Base-by-base conservation (phyloP, 2,888 invertebrate species). In the Scrobipalpa atriplicella region DNA sequence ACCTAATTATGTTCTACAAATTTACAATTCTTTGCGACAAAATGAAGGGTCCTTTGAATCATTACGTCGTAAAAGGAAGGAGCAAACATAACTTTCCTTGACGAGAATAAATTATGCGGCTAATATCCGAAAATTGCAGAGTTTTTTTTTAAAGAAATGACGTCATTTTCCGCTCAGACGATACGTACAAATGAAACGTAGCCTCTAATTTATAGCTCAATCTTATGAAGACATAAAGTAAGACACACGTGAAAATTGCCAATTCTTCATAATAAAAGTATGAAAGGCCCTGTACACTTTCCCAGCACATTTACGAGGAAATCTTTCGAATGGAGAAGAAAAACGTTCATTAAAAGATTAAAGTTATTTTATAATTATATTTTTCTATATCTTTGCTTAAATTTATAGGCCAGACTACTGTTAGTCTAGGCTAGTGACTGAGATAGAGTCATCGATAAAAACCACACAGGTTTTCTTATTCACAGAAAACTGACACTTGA, bases 161-260 rank as follows among this genome's bases (percentile, higher is more conserved):
- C 73, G 71, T 80, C 78, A 84, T 85, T 87, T 86, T 84, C 84
- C 84, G 76, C 80, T 84, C 78, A 85, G 78, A 79, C 80, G 82
- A 83, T 85, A 82, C 78, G 80, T 82, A 85, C 83, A 89, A 90
- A 90, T 87, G 87, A 85, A 88, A 85, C 81, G 81, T 79, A 73
- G 72, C 80, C 74, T 68, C 75, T 90, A 87, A 92, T 84, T 88
- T 87, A 92, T 90, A 85, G 84, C 82, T 85, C 89, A 91, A 92
- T 91, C 86, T 89, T 79, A 81, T 78, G 83, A 81, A 83, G 82
- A 84, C 86, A 84, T 84, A 84, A 85, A 86, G 84, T 83, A 84
- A 86, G 87, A 87, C 87, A 87, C 81, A 89, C 89, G 86, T 87
- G 89, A 89, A 91, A 90, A 92, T 92, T 91, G 90, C 78, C 92